A percentile compares a stretch with the other conserved stretches of the same genome.
phyloP scores from a whole-genome alignment of 2,797 vertebrate species.

The Liasis olivaceus region DNA sequence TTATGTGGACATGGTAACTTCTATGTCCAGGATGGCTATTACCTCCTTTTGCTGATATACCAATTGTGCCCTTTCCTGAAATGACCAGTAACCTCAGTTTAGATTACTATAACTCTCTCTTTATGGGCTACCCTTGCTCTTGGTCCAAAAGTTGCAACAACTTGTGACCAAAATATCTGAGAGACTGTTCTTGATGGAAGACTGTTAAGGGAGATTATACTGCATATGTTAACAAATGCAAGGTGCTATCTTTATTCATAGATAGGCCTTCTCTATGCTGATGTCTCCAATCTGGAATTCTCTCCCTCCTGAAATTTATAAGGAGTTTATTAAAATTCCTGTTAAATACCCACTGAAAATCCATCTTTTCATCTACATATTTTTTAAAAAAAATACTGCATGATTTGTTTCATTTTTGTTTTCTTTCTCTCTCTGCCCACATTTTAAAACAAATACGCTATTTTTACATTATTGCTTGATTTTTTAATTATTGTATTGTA shows the following conservation, averaged over 20 bases:
- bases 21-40: neutral
- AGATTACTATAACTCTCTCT: neutral
- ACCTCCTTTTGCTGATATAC: neutral
- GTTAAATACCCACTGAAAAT: neutral
- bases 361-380: neutral
- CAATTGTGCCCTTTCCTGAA: neutral
- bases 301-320: neutral
- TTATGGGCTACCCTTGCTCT: neutral
- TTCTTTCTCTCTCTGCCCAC: neutral
- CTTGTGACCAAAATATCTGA: neutral
- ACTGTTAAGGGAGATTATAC: neutral
- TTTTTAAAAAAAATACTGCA: neutral
- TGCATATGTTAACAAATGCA: neutral
- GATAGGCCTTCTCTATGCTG: neutral
- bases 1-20: neutral
- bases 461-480: neutral
- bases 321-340: neutral
- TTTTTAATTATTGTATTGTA: neutral
- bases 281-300: neutral
- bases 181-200: neutral
- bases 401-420: neutral
- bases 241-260: neutral
- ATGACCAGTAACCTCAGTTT: neutral
- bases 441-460: neutral
- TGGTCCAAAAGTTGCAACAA: neutral